Evolutionary conservation across 2,113 vertebrate genomes (phyloP).

Genomic region (Cisticola juncidis): DNA sequence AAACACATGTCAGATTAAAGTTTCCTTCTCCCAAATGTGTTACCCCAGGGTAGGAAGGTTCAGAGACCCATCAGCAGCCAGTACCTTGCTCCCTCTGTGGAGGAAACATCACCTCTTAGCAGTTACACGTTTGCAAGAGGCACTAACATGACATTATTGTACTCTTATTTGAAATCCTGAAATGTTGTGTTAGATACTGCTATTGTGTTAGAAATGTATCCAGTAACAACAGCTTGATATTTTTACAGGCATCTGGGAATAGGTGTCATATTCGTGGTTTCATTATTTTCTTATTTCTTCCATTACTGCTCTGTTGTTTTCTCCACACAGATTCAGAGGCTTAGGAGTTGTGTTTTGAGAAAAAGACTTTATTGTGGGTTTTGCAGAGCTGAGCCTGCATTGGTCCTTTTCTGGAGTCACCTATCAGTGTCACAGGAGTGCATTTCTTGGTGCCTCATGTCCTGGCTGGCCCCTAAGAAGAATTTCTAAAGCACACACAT

Average conservation of each 20-base stretch:
- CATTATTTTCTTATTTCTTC: neutral
- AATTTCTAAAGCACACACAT: neutral
- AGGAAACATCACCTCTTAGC: neutral
- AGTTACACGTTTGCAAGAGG: neutral
- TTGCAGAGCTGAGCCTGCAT: neutral
- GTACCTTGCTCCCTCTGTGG: neutral
- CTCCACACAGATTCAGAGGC: neutral
- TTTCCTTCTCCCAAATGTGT: neutral
- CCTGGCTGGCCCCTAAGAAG: neutral
- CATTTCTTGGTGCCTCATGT: neutral
- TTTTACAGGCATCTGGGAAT: neutral
- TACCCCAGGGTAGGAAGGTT: neutral
- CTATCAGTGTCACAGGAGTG: rapidly evolving
- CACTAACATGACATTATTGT: neutral
- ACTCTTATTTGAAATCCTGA: neutral
- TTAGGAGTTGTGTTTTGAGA: neutral
- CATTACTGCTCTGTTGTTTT: neutral
- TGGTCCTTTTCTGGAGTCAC: neutral
- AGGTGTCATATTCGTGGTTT: neutral
- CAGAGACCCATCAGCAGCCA: neutral
- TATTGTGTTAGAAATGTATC: neutral
- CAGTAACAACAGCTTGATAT: neutral
- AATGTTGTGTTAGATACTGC: neutral
- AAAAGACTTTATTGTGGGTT: neutral
- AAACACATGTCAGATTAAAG: neutral